phyloP scores from a whole-genome alignment of 2,888 invertebrate genomes.

The Tribolium freemani region DNA sequence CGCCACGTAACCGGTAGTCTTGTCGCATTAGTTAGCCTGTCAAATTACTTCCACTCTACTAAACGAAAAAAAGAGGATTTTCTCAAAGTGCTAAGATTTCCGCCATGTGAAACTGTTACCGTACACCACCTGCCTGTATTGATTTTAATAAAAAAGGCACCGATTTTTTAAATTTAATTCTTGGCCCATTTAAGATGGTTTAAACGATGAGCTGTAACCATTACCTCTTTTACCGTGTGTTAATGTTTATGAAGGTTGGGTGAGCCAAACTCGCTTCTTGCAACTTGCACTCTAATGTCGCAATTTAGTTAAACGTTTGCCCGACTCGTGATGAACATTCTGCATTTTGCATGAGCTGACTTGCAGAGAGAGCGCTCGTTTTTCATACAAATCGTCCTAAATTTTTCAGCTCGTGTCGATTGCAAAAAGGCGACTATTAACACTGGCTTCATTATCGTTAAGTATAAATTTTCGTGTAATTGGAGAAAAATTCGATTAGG shows the following conservation, averaged over 20 bases:
- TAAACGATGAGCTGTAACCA: not conserved
- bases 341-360: conserved; percentile 1
- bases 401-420: not conserved
- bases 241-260: not conserved
- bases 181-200: not conserved
- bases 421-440: not conserved
- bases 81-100: not conserved
- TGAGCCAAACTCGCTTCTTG: not conserved
- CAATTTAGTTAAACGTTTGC: conserved; percentile 16
- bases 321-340: conserved; percentile 13
- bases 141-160: not conserved
- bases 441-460: conserved; percentile 10
- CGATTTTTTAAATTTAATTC: not conserved
- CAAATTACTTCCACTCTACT: not conserved
- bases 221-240: conserved; percentile 2
- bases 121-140: not conserved
- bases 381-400: not conserved
- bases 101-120: not conserved
- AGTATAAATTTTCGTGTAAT: conserved; percentile 38
- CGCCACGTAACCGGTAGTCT: not conserved
- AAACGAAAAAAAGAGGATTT: not conserved
- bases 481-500: conserved; percentile 51
- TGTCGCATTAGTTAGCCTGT: not conserved
- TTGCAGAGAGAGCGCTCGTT: not conserved
- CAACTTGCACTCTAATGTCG: conserved; percentile 12